Evolutionary conservation across 2,888 invertebrate genomes (phyloP).

Genomic region (Shargacucullia verbasci): DNA sequence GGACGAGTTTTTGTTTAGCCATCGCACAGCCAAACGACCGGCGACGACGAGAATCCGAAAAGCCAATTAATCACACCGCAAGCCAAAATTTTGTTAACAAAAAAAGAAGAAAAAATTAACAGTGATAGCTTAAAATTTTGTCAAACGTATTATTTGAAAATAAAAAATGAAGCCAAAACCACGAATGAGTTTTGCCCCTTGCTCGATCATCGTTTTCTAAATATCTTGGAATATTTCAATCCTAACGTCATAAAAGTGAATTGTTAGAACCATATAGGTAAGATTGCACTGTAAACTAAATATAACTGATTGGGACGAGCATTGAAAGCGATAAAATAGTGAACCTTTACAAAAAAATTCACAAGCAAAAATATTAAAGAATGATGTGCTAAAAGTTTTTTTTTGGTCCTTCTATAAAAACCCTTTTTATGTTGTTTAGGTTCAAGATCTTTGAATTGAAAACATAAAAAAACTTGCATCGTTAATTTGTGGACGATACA

Average conservation of each 20-base stretch:
- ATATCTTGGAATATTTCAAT: not conserved
- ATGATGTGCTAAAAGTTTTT: constrained; percentile 3
- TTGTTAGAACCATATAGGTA: too few relatives aligned
- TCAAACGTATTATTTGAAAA: constrained; percentile 83
- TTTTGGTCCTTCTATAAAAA: too few relatives aligned
- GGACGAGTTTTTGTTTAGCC: constrained; percentile 67
- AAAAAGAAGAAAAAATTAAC: constrained; percentile 83
- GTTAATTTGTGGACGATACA: not conserved
- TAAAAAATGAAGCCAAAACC: constrained; percentile 88
- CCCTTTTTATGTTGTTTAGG: too few relatives aligned
- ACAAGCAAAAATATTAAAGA: constrained; percentile 4
- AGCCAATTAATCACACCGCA: constrained; percentile 88
- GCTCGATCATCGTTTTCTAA: constrained; percentile 64
- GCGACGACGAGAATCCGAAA: constrained; percentile 64
- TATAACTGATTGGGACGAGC: not conserved
- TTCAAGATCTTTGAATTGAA: too few relatives aligned
- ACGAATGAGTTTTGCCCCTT: constrained; percentile 80
- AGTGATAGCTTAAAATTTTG: constrained; percentile 85
- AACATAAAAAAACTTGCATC: too few relatives aligned
- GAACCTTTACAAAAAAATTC: constrained; percentile 8
- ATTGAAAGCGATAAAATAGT: constrained; percentile 2
- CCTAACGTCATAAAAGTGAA: not conserved
- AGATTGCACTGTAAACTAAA: constrained; percentile 1
- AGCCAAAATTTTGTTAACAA: constrained; percentile 85
- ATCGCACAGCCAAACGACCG: constrained; percentile 61